Evolutionary conservation across 2,797 vertebrate species (phyloP).

Genomic region (Hypotaenidia philippensis): DNA sequence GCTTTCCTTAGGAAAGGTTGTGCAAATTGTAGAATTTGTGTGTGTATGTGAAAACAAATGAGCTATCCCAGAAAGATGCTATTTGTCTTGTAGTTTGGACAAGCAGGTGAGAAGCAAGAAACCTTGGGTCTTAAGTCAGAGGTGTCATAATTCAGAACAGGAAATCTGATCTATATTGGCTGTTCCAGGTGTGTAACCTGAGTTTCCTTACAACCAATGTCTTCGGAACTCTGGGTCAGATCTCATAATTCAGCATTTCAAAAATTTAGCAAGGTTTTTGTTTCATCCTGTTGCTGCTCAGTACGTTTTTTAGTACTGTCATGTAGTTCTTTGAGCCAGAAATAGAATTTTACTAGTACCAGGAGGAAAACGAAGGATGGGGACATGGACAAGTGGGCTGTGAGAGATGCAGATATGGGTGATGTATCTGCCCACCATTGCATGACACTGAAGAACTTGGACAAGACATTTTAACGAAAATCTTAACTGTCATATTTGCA

Average conservation of each 20-base stretch:
- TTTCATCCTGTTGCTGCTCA: neutral
- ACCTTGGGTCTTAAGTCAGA: neutral
- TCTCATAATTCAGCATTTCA: neutral
- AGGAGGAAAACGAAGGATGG: neutral
- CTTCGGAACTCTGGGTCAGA: neutral
- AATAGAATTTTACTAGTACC: neutral
- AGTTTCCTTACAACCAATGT: neutral
- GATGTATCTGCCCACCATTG: neutral
- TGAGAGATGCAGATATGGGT: neutral
- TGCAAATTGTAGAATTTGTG: neutral
- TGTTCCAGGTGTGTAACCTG: fast-evolving
- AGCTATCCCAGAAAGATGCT: neutral
- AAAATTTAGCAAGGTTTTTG: neutral
- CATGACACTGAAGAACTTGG: neutral
- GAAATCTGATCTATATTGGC: neutral
- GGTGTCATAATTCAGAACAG: neutral
- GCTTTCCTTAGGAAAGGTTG: neutral
- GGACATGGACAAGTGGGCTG: neutral
- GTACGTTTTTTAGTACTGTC: neutral
- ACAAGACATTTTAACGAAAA: neutral
- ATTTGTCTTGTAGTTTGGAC: neutral
- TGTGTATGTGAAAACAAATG: neutral
- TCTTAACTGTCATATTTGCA: neutral
- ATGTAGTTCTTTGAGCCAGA: neutral
- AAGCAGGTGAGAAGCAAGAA: neutral